A percentile compares a stretch with the other conserved stretches of the same genome.
Evolutionary conservation across 1,140 invertebrate genomes (phyloP).

Genomic region (Drosophila orosa): DNA sequence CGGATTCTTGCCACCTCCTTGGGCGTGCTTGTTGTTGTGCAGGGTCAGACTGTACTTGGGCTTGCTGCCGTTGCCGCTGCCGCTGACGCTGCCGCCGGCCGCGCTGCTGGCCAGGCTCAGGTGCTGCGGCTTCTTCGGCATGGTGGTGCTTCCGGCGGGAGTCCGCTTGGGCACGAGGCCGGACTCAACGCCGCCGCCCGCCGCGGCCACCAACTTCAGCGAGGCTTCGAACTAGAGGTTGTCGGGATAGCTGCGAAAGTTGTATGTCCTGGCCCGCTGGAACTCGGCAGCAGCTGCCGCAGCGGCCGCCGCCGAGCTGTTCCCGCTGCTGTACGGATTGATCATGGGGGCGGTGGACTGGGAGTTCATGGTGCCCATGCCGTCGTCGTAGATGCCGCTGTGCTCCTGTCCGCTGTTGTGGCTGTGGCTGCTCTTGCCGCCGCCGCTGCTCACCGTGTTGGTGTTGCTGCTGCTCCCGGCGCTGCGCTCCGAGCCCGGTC

Average conservation of each 20-base stretch:
- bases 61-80: conserved; percentile 20
- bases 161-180: conserved; percentile 15
- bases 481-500: conserved; percentile 55
- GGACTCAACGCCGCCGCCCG: conserved; percentile 20
- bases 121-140: conserved; percentile 76
- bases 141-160: conserved; percentile 46
- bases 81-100: neutral
- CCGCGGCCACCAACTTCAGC: conserved; percentile 65
- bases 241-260: conserved; percentile 83
- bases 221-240: conserved; percentile 84
- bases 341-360: conserved; percentile 82
- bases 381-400: conserved; percentile 77
- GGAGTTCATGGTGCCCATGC: conserved; percentile 82
- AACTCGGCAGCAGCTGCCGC: conserved; percentile 73
- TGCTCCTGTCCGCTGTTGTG: conserved; percentile 62
- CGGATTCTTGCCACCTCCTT: conserved; percentile 37
- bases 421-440: conserved; percentile 77
- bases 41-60: conserved; percentile 51
- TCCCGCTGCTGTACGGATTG: conserved; percentile 73
- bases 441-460: conserved; percentile 59
- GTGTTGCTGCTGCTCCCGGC: conserved; percentile 56
- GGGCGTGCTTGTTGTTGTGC: conserved; percentile 50
- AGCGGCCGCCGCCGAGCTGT: conserved; percentile 44
- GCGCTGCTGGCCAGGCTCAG: conserved; percentile 52
- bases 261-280: conserved; percentile 81